Percentiles rank a stretch among this genome's conserved stretches.
Evolutionary conservation across 2,113 vertebrate species (phyloP).

Genomic region (Megalops atlanticus): DNA sequence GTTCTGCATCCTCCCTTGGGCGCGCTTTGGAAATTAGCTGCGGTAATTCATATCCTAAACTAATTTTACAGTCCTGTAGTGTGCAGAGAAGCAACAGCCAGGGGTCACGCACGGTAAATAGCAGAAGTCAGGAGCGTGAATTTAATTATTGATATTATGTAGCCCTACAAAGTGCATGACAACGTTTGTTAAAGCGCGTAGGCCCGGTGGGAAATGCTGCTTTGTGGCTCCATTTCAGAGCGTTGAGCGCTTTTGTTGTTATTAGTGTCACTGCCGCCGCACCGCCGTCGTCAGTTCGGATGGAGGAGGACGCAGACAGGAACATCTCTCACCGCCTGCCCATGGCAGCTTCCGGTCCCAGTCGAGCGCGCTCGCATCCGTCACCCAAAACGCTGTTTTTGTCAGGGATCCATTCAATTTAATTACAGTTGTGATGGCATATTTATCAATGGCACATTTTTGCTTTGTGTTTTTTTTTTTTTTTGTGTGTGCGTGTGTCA

Average conservation of each 20-base stretch:
- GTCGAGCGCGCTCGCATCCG: not conserved
- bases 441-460: not conserved
- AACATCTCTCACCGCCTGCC: not conserved
- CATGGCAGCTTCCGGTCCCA: not conserved
- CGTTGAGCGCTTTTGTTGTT: not conserved
- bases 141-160: conserved; percentile 44
- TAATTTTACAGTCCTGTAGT: conserved; percentile 34
- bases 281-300: not conserved
- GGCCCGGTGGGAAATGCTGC: not conserved
- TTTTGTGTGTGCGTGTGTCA: no score
- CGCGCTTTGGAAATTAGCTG: conserved; percentile 39
- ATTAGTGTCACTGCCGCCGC: not conserved
- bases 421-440: not conserved
- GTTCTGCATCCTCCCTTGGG: conserved; percentile 29
- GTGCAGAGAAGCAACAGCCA: conserved; percentile 22
- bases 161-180: conserved; percentile 1
- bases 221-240: not conserved
- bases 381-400: not conserved
- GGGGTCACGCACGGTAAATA: conserved; percentile 29
- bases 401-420: not conserved
- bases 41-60: conserved; percentile 46
- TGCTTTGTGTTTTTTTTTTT: no score
- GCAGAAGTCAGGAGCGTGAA: conserved; percentile 28
- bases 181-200: not conserved
- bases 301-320: not conserved